Base-by-base conservation (phyloP, 2,888 invertebrate genomes). In the Ecdyonurus torrentis region DNA sequence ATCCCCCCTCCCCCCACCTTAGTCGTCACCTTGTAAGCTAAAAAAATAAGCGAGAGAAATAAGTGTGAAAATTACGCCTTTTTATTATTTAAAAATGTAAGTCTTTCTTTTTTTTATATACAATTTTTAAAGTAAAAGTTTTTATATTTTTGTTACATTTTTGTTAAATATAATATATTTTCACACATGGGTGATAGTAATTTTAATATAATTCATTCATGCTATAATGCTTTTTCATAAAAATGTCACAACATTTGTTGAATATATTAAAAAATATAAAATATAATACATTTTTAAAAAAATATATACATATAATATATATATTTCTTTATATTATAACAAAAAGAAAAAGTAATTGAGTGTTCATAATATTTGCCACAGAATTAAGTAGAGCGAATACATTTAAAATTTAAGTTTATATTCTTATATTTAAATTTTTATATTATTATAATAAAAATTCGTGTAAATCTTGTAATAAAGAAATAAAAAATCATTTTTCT, bases 1-100 rank as follows among this genome's bases (percentile, higher is more conserved):
- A 53, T 22, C 50, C 61, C 52, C 25, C 61, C 23, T 55, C 55
- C 25, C 62, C 22, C 58, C 62, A 24, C 50, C 52, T 55, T 24
- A n/a, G 15, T 37, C 37, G 37, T 37, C 37, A 37, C 37, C 37
- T 37, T 10, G 7, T 37, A 37, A 37, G 37, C 37, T 15, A 15
- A 5, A 37, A n/a, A 15, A 10, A 5, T 37, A 37, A 37, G 37
- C 37, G 37, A 37, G 37, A 37, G 15, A 37, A 37, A 15, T 15
- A 37, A 37, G 37, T 37, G 37, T 37, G 5, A 37, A 37, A 5
- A 37, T 37, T 37, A 37, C 37, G 15, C 15, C 37, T 37, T 37
- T 37, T 37, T 37, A 37, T 10, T 15, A 37, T 37, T 37, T n/a
- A n/a, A n/a, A n/a, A n/a, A n/a, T n/a, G n/a, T n/a, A n/a, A n/a